Base-by-base conservation (phyloP, 2,113 vertebrate genomes). In the Lethenteron reissneri region DNA sequence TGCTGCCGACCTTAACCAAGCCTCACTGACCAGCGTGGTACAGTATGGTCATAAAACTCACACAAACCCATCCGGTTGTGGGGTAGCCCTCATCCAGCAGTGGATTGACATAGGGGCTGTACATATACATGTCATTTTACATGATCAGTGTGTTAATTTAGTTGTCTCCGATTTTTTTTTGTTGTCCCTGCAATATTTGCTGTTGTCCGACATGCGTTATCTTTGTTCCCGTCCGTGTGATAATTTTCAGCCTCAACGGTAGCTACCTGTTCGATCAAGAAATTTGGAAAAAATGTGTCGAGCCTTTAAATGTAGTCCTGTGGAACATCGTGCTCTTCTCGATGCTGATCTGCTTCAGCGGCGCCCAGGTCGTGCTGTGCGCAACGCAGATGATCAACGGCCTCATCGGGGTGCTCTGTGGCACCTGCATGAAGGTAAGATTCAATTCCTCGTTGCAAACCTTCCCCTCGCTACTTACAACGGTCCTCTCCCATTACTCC, bases 301-400 rank as follows among this genome's bases (percentile, higher is more conserved):
- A 80, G 69, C 84, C 84, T 1, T 56, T 2, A 0, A 72, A 58
- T 0, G 81, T 83, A 70, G 81, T 85, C 1, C 71, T 75, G 69
- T 85, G 84, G 84, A 83, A 85, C 6, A 4, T 78, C 7, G 74
- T 76, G 21, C 80, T 85, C 59, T 85, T 85, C 58, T 73, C 76
- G 4, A 68, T 82, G 11, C 77, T 83, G 72, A 78, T 78, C 21
- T 72, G 56, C 1, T 56, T 72, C 74, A 83, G 80, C 5, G 76
- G 72, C 2, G 75, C 82, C 60, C 80, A 84, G 76, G 68, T 69
- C 1, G 1, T 83, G 11, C 76, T 85, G 11, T 83, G 82, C 73
- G 58, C 41, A 1, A 70, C 75, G 21, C 83, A 82, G 70, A 11
- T 80, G 19, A 12, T 85, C 41, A 81, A 81, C 72, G 17, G 78